A percentile compares a stretch with the other conserved stretches of the same genome.
phyloP scores from a whole-genome alignment of 2,113 vertebrate species.

The Trematocara stigmaticum region DNA sequence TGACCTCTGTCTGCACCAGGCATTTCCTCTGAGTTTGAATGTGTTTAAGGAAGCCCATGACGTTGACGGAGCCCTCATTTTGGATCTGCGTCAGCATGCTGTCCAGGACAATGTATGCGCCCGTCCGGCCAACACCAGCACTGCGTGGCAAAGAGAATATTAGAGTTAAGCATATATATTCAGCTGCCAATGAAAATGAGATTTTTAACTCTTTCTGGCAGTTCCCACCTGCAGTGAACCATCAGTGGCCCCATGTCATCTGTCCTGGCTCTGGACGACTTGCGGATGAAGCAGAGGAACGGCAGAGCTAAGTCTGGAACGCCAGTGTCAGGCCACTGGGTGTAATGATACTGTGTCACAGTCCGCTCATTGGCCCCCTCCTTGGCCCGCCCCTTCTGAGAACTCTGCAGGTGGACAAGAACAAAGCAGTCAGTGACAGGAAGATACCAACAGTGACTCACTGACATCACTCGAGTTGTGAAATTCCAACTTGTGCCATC shows the following conservation, averaged over 20 bases:
- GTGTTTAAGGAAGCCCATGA: constrained; percentile 92
- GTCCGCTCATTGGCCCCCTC: constrained; percentile 77
- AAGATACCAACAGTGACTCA: neutral
- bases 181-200: neutral
- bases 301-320: constrained; percentile 88
- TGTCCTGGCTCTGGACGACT: constrained; percentile 78
- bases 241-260: constrained; percentile 80
- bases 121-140: constrained; percentile 91
- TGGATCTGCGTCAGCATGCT: constrained; percentile 94
- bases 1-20: constrained; percentile 95
- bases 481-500: neutral
- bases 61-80: constrained; percentile 81
- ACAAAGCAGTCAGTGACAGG: neutral
- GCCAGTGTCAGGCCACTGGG: constrained; percentile 98
- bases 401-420: constrained; percentile 72
- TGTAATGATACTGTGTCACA: constrained; percentile 92
- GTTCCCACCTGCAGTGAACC: constrained; percentile 90
- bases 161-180: neutral
- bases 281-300: constrained; percentile 87
- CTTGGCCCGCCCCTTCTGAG: constrained; percentile 79
- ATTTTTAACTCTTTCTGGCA: neutral
- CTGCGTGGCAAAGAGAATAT: constrained; percentile 58
- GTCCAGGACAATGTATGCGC: constrained; percentile 93
- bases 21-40: constrained; percentile 94
- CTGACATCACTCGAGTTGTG: neutral